Evolutionary conservation across 2,113 vertebrate species (phyloP).

Genomic region (Spea multiplicata): DNA sequence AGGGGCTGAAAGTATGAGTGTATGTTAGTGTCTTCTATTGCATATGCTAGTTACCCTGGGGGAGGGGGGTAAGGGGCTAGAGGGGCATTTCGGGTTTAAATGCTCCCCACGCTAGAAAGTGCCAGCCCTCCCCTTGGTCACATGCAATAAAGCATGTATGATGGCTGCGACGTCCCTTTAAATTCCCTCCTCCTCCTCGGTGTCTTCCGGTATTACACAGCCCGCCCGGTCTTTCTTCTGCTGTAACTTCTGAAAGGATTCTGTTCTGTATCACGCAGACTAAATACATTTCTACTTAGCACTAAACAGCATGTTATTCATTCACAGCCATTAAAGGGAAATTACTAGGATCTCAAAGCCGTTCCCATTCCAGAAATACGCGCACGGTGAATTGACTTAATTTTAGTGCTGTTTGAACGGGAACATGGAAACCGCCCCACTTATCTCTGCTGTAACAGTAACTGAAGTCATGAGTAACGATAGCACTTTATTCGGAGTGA

Average conservation of each 20-base stretch:
- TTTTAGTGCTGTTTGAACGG: conserved; percentile 2
- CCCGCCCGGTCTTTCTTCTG: neutral
- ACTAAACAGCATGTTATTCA: conserved; percentile 11
- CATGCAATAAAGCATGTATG: no score
- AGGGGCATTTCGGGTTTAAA: no score
- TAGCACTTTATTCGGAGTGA: neutral
- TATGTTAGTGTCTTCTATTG: no score
- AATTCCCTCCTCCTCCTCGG: no score
- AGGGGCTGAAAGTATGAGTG: no score
- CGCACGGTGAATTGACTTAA: neutral
- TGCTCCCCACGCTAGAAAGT: no score
- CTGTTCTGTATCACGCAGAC: neutral
- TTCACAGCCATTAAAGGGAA: conserved; percentile 18
- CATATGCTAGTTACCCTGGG: no score
- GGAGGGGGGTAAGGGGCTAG: no score
- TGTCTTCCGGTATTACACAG: neutral
- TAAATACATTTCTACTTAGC: neutral
- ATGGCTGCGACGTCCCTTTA: no score
- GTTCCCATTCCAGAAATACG: conserved; percentile 4
- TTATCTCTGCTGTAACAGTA: neutral
- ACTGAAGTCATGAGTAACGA: neutral
- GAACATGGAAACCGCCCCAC: neutral
- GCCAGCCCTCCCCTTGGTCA: no score
- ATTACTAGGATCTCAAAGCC: neutral
- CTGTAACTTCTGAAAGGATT: conserved; percentile 5